Conservation (phyloP, 1,140 invertebrate genomes). For the Asobara japonica region DNA sequence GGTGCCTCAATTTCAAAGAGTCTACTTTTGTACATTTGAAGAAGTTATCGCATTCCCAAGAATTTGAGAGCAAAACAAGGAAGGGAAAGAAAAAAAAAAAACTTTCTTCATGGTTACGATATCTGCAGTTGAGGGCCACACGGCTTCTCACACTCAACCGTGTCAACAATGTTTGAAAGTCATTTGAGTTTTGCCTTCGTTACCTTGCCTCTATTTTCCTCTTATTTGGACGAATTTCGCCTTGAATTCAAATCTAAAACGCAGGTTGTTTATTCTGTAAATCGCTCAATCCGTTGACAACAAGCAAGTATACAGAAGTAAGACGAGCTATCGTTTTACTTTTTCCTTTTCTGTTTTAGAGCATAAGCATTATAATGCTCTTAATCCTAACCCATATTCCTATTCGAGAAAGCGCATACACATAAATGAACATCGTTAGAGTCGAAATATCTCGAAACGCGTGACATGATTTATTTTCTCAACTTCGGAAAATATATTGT, state of each 20-base stretch:
- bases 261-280: not conserved
- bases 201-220: not conserved
- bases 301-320: too few species aligned
- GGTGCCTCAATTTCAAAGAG: not conserved
- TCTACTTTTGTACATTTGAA: not conserved
- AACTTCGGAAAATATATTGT: too few species aligned
- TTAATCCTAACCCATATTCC: too few species aligned
- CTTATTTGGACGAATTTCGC: not conserved
- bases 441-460: too few species aligned
- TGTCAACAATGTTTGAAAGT: conserved; percentile 13
- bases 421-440: too few species aligned
- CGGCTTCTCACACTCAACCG: not conserved
- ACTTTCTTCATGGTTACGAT: not conserved
- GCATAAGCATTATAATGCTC: too few species aligned
- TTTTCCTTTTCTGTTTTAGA: too few species aligned
- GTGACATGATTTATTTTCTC: too few species aligned
- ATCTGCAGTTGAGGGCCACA: not conserved
- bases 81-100: not conserved
- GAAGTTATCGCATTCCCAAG: not conserved
- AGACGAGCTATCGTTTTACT: too few species aligned
- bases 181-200: not conserved
- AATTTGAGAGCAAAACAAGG: not conserved
- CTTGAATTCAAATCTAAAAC: not conserved
- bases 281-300: too few species aligned
- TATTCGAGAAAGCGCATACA: too few species aligned